Percentiles rank a stretch among this genome's conserved stretches.
These are phyloP conservation scores for Anoplius nigerrimus DNA, from an alignment of 2,888 invertebrate genomes.

Conservation along the genomic window DNA sequence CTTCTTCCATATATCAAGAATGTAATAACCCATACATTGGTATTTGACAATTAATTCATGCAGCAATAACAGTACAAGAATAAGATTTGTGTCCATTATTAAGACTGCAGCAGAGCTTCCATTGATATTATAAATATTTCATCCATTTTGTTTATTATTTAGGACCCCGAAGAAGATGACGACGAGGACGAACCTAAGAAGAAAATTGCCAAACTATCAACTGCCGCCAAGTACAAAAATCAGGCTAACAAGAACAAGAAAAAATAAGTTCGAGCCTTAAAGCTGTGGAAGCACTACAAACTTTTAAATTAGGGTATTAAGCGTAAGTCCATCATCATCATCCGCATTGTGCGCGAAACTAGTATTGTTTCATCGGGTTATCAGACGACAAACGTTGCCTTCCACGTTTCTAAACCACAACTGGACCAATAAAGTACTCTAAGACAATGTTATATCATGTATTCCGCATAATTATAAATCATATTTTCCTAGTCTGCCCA, in stretches of 20 bases:
- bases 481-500: conserved; percentile 19
- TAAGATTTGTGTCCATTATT: too few relatives aligned
- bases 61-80: too few relatives aligned
- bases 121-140: conserved; percentile 15
- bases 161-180: conserved; percentile 83
- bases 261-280: conserved; percentile 69
- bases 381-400: conserved; percentile 50
- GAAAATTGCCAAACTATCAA: conserved; percentile 85
- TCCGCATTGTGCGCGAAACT: conserved; percentile 66
- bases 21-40: background rate
- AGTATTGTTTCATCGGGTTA: conserved; percentile 65
- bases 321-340: conserved; percentile 72
- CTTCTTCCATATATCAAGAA: conserved; percentile 37
- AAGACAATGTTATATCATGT: conserved; percentile 19
- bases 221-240: conserved; percentile 84
- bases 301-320: conserved; percentile 71
- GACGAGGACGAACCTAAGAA: conserved; percentile 88
- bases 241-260: conserved; percentile 74
- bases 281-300: conserved; percentile 54
- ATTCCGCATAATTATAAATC: conserved; percentile 12
- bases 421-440: conserved; percentile 45
- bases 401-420: conserved; percentile 55
- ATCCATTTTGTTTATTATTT: conserved; percentile 65
- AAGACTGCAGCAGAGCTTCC: background rate
- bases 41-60: too few relatives aligned